Conservation (phyloP, 2,797 vertebrate genomes). For the Eulemur coronatus region DNA sequence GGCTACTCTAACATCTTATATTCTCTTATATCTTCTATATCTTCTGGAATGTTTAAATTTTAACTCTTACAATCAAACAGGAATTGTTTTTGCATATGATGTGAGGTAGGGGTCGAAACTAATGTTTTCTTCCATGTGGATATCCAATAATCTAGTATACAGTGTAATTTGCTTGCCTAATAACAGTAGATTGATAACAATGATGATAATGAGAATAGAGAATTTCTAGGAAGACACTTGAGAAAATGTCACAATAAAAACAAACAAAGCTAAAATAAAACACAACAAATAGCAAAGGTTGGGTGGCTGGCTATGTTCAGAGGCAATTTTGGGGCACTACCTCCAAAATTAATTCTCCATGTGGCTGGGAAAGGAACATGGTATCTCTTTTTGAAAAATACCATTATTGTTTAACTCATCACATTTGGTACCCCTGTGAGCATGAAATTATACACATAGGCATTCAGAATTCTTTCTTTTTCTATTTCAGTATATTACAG, state of each 20-base stretch:
- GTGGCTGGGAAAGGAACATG: background rate
- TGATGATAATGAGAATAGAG: background rate
- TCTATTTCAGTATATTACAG: too few species aligned
- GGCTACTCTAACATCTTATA: background rate
- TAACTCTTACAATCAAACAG: background rate
- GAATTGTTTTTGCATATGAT: slow-evolving; percentile 2
- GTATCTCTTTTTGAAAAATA: background rate
- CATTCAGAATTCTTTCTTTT: background rate
- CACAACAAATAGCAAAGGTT: background rate
- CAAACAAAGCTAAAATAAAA: slow-evolving; percentile 15
- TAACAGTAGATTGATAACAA: background rate
- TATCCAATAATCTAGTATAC: background rate
- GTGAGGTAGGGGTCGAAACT: background rate
- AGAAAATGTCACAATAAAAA: background rate
- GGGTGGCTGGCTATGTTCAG: background rate
- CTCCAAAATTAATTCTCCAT: background rate
- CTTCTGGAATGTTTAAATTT: background rate
- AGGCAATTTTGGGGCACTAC: background rate
- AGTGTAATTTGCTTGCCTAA: background rate
- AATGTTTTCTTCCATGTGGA: background rate
- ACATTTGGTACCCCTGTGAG: background rate
- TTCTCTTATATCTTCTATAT: background rate
- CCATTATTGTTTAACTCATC: background rate
- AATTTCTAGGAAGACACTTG: background rate
- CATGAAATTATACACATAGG: background rate